Percentiles rank a stretch among this genome's conserved stretches.
These are phyloP conservation scores for Molanna angustata DNA, from an alignment of 2,888 invertebrate species.

Conservation along the genomic window DNA sequence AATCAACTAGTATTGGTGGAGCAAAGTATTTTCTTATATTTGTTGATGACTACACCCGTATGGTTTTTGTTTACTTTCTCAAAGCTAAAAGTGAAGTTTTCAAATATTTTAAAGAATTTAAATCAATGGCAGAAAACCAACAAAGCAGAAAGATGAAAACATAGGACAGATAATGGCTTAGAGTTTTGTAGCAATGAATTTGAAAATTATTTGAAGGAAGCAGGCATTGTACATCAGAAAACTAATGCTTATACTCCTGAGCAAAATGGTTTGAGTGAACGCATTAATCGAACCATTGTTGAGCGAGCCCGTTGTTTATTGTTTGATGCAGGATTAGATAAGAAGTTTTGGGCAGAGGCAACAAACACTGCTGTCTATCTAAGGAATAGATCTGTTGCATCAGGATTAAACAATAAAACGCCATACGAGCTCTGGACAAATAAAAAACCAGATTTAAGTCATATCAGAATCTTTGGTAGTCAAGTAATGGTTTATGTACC, in stretches of 20 bases:
- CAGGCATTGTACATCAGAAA: background rate
- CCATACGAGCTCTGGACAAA: slow-evolving; percentile 1
- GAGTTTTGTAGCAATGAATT: background rate
- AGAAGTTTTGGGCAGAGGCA: background rate
- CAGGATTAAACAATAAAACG: background rate
- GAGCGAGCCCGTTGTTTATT: background rate
- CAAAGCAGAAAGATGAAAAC: too few species aligned
- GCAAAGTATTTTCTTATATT: background rate
- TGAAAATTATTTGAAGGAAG: background rate
- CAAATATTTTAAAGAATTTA: background rate
- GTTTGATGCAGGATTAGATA: background rate
- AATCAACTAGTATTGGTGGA: background rate
- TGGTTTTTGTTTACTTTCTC: background rate
- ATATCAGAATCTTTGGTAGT: background rate
- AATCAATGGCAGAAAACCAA: background rate
- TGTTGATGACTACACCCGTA: background rate
- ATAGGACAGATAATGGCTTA: background rate
- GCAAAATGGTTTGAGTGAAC: background rate
- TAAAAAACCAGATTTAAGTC: background rate
- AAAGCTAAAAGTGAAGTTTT: background rate
- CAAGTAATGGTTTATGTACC: background rate
- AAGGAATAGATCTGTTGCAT: background rate
- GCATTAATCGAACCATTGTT: background rate
- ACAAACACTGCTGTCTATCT: background rate
- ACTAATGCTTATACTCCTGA: background rate